Conservation (phyloP, 2,113 vertebrate genomes). For the Theristicus caerulescens region DNA sequence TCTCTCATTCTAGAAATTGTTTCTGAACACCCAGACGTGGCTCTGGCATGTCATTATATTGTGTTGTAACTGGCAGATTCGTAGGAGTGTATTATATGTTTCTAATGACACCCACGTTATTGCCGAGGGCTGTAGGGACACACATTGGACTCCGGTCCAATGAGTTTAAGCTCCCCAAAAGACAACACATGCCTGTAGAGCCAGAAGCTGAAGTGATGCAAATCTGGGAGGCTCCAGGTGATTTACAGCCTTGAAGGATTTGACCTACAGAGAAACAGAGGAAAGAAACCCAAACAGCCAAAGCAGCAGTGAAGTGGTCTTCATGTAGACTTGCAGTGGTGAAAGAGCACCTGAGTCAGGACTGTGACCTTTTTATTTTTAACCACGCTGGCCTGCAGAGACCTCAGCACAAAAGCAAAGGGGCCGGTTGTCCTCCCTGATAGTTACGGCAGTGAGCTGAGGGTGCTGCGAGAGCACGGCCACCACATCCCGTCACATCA, state of each 20-base stretch:
- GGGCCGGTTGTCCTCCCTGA: not conserved
- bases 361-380: not conserved
- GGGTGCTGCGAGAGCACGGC: rapidly evolving
- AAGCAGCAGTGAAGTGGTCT: not conserved
- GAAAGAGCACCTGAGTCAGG: not conserved
- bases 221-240: not conserved
- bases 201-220: not conserved
- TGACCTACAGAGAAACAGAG: not conserved
- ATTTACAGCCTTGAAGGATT: not conserved
- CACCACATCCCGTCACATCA: not conserved
- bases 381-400: not conserved
- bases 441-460: not conserved
- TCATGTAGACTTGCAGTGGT: not conserved
- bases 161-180: not conserved
- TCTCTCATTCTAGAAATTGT: not conserved
- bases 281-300: not conserved
- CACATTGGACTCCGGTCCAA: not conserved
- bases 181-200: not conserved
- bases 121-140: not conserved
- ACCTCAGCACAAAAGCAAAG: not conserved
- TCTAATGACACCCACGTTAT: not conserved
- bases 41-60: not conserved
- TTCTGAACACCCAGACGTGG: not conserved
- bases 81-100: conserved; percentile 18
- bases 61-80: not conserved